A percentile compares a stretch with the other conserved stretches of the same genome.
Conservation (phyloP, 53 echinoderm and acorn worm species). For the Holothuria leucospilota region DNA sequence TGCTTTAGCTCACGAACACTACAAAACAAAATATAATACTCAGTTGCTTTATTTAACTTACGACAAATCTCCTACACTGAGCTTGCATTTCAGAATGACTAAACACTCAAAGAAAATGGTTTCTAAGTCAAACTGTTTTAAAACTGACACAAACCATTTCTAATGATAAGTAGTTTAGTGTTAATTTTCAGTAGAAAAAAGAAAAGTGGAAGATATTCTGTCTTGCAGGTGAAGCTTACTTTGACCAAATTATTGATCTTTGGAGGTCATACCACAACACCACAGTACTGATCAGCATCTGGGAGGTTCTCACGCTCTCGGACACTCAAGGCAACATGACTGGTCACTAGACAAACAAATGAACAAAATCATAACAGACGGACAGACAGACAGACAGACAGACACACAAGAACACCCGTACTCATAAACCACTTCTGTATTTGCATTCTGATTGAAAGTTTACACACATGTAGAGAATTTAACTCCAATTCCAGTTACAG, state of each 20-base stretch:
- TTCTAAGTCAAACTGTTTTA: background rate
- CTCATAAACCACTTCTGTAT: conserved; percentile 6
- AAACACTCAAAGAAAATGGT: no score
- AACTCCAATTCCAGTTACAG: background rate
- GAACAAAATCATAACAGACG: background rate
- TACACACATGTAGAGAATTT: background rate
- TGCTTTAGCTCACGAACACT: no score
- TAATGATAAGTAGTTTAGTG: background rate
- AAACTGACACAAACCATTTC: background rate
- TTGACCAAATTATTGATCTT: conserved; percentile 1
- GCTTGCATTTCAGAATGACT: no score
- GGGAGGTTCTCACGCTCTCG: conserved; percentile 3
- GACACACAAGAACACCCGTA: conserved; percentile 12
- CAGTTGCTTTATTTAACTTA: no score
- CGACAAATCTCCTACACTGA: no score
- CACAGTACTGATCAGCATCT: conserved; percentile 35
- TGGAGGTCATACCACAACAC: conserved; percentile 27
- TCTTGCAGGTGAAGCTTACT: conserved; percentile 17
- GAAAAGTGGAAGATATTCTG: conserved; percentile 32
- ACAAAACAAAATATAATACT: no score
- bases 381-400: conserved; percentile 12
- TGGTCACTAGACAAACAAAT: background rate
- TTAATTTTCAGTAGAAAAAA: conserved; percentile 36
- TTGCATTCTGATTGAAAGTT: background rate
- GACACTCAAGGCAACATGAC: background rate